Evolutionary conservation across 2,113 vertebrate species (phyloP).

Genomic region (Pollachius pollachius): DNA sequence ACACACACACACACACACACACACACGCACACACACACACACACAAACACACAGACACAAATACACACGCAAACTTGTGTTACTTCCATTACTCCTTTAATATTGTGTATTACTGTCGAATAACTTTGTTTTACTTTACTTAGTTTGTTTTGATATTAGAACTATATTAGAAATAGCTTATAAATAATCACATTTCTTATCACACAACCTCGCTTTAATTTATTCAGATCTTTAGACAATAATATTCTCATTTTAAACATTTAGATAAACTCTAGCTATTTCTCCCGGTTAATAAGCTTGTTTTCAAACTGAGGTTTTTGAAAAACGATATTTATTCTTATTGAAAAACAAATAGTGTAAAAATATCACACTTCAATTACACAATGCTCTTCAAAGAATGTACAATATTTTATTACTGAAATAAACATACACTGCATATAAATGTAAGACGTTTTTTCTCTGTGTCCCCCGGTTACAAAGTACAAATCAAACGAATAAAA

Average conservation of each 20-base stretch:
- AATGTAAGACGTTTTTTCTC: conserved; percentile 64
- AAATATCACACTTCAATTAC: conserved; percentile 93
- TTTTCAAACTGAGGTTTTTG: conserved; percentile 57
- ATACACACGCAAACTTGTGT: neutral
- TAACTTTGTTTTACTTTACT: neutral
- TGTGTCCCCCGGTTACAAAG: conserved; percentile 80
- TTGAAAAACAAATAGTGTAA: conserved; percentile 88
- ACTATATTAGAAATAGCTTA: neutral
- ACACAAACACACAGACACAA: neutral
- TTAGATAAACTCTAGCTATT: neutral
- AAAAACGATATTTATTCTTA: conserved; percentile 79
- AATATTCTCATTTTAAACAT: neutral
- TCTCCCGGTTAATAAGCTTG: conserved; percentile 36
- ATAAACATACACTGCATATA: conserved; percentile 87
- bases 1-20: conserved; percentile 8
- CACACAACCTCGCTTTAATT: neutral
- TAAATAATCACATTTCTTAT: neutral
- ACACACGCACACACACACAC: neutral
- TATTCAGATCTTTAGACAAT: no score
- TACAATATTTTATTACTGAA: conserved; percentile 89
- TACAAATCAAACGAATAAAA: conserved; percentile 83
- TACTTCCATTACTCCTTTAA: neutral
- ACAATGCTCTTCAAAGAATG: conserved; percentile 88
- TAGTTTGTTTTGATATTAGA: neutral
- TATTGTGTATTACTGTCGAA: neutral